Conservation (phyloP, 2,797 vertebrate genomes). For the Pteropus rufus region DNA sequence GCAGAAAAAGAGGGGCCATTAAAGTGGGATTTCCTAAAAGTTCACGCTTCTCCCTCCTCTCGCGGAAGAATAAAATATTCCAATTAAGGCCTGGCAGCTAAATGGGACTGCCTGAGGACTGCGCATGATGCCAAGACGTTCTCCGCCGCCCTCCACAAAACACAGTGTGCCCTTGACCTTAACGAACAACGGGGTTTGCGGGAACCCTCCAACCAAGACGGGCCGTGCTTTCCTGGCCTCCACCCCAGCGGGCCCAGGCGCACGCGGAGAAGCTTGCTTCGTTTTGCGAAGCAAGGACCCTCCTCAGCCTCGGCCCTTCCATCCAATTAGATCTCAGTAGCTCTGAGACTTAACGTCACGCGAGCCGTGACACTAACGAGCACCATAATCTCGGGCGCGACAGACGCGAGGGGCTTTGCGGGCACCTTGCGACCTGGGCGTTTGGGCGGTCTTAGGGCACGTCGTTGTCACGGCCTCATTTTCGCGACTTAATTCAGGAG, state of each 20-base stretch:
- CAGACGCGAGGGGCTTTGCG: rapidly evolving
- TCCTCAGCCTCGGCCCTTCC: neutral
- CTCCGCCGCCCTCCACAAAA: neutral
- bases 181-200: no score
- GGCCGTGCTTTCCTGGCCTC: neutral
- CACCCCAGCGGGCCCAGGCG: rapidly evolving
- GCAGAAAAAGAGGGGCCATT: neutral
- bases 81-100: neutral
- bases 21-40: slow-evolving; percentile 30
- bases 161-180: neutral
- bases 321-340: neutral
- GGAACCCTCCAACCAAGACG: neutral
- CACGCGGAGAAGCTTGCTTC: neutral
- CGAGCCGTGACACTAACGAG: neutral
- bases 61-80: neutral
- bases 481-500: neutral
- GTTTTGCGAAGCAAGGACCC: neutral
- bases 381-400: rapidly evolving
- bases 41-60: neutral
- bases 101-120: neutral
- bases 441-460: no score
- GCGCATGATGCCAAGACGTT: neutral
- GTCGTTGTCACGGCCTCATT: rapidly evolving
- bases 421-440: rapidly evolving
- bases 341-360: neutral